Conservation (phyloP, 2,113 vertebrate genomes). For the Penelope pileata region DNA sequence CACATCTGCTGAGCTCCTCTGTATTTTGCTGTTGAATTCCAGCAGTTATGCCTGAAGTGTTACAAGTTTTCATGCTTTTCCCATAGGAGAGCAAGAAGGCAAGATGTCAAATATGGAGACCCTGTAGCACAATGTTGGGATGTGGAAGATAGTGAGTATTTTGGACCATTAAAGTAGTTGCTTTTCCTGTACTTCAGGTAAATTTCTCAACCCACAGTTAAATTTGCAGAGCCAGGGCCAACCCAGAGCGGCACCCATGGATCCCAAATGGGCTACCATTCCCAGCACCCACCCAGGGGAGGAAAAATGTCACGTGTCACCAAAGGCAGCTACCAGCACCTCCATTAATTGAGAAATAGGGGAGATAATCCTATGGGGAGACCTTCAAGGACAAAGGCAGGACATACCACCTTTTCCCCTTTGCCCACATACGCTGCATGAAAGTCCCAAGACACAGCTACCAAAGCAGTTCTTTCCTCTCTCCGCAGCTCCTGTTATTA, state of each 20-base stretch:
- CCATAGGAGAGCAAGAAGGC: slow-evolving; percentile 90
- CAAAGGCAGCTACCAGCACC: background rate
- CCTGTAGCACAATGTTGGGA: slow-evolving; percentile 96
- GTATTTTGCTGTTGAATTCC: slow-evolving; percentile 31
- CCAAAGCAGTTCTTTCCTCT: slow-evolving; percentile 16
- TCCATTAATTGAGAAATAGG: background rate
- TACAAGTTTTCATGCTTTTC: slow-evolving; percentile 50
- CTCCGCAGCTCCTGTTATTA: background rate
- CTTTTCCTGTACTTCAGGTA: background rate
- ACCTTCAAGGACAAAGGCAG: rapidly evolving
- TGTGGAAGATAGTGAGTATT: slow-evolving; percentile 88
- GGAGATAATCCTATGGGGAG: background rate
- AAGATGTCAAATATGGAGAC: slow-evolving; percentile 96
- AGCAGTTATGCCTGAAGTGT: slow-evolving; percentile 35
- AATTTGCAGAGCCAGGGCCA: background rate
- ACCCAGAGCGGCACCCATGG: rapidly evolving
- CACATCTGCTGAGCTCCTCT: slow-evolving; percentile 29
- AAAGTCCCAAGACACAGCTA: background rate
- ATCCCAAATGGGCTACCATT: rapidly evolving
- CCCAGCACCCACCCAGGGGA: background rate
- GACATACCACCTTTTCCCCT: background rate
- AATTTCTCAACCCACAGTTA: background rate
- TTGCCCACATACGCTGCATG: background rate
- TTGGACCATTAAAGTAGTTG: background rate
- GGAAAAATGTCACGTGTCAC: rapidly evolving